These are phyloP conservation scores for Oncorhynchus tshawytscha DNA, from an alignment of 2,113 vertebrate species.

Conservation along the genomic window DNA sequence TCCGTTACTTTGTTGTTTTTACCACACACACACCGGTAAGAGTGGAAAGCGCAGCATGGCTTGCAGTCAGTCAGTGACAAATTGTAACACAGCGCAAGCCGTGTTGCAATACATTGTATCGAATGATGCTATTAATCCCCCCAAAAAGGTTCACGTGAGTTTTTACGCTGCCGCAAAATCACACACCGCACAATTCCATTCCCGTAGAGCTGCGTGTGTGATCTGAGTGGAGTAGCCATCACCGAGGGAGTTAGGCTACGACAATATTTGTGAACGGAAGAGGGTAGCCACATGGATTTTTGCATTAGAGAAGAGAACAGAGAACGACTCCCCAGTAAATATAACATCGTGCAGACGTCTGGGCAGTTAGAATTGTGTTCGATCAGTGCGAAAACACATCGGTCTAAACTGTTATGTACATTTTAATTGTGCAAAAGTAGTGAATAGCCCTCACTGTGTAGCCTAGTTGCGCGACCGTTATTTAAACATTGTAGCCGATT, in stretches of 20 bases:
- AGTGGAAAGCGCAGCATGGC: background rate
- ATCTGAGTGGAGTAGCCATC: conserved; percentile 79
- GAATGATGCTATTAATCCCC: conserved; percentile 35
- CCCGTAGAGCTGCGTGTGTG: conserved; percentile 73
- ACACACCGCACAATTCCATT: conserved; percentile 52
- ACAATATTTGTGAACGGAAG: conserved; percentile 86
- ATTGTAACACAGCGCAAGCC: background rate
- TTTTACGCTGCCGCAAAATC: conserved; percentile 47
- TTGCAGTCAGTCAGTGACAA: conserved; percentile 3
- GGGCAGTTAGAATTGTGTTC: background rate
- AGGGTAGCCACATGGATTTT: conserved; percentile 85
- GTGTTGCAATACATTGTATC: conserved; percentile 8
- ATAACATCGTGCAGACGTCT: conserved; percentile 45
- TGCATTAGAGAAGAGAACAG: conserved; percentile 20
- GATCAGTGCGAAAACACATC: background rate
- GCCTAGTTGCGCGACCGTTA: background rate
- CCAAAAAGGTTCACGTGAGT: conserved; percentile 69
- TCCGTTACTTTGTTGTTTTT: background rate
- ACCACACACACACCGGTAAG: too few relatives aligned
- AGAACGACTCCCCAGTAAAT: conserved; percentile 52
- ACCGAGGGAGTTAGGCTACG: conserved; percentile 67
- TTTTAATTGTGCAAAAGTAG: background rate
- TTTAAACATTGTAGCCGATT: background rate
- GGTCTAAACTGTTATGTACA: background rate
- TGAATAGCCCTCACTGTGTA: background rate